These are phyloP conservation scores for Ectemnius continuus DNA, from an alignment of 2,888 invertebrate genomes.

Conservation along the genomic window DNA sequence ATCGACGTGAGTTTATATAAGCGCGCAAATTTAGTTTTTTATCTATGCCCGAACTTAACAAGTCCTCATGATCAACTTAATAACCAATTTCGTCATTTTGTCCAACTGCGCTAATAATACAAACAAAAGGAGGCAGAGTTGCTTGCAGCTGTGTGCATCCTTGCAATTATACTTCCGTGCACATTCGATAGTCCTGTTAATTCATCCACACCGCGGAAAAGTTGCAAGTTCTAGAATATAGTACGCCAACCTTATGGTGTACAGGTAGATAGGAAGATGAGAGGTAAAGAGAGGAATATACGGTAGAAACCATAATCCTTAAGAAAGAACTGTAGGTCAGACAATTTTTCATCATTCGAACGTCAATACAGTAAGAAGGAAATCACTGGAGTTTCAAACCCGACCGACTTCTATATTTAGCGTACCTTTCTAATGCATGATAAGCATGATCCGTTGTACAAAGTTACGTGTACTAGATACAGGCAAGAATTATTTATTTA, in stretches of 20 bases:
- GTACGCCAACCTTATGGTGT: too few species aligned
- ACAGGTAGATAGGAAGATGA: too few species aligned
- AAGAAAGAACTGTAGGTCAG: not conserved
- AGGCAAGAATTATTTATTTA: slow-evolving; percentile 44
- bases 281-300: not conserved
- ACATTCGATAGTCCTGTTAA: not conserved
- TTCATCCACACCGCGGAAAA: not conserved
- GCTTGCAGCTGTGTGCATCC: not conserved
- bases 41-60: not conserved
- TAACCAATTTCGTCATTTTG: not conserved
- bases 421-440: slow-evolving; percentile 29
- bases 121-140: too few species aligned
- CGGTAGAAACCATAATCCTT: not conserved
- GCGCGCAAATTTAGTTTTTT: slow-evolving; percentile 6
- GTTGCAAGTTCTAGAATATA: not conserved
- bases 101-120: not conserved
- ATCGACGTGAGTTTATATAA: slow-evolving; percentile 30
- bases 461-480: slow-evolving; percentile 27
- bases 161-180: not conserved
- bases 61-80: slow-evolving; percentile 1
- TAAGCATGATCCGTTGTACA: slow-evolving; percentile 40
- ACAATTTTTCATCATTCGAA: too few species aligned
- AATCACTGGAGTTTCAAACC: too few species aligned
- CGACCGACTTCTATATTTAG: slow-evolving; percentile 10
- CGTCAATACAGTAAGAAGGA: too few species aligned